A percentile compares a stretch with the other conserved stretches of the same genome.
Conservation (phyloP, 2,888 invertebrate species). For the Schizotus pectinicornis region DNA sequence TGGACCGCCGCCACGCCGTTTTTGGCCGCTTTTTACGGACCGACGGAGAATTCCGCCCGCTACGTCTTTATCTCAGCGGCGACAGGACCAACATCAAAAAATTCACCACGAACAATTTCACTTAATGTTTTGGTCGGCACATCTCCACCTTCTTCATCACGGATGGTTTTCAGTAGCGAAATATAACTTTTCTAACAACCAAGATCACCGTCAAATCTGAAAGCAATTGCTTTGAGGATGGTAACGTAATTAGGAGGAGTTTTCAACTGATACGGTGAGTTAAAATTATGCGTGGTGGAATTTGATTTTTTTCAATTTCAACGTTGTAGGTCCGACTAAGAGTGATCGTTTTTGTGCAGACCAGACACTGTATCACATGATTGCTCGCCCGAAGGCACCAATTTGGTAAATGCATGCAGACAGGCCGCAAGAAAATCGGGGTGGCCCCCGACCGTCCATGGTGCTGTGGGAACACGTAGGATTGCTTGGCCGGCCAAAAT, state of each 20-base stretch:
- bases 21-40: constrained; percentile 27
- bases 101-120: no score
- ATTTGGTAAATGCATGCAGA: constrained; percentile 29
- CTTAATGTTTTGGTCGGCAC: no score
- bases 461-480: constrained; percentile 20
- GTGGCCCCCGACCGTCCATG: constrained; percentile 14
- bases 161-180: no score
- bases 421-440: constrained; percentile 24
- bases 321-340: constrained; percentile 25
- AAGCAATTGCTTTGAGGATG: no score
- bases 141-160: no score
- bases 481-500: constrained; percentile 8
- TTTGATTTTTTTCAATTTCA: constrained; percentile 3
- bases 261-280: no score
- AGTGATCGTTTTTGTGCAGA: constrained; percentile 20
- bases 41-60: constrained; percentile 17
- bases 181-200: no score
- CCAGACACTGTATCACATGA: constrained; percentile 24
- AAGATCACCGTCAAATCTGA: no score
- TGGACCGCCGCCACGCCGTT: constrained; percentile 14
- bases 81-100: no score
- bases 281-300: no score
- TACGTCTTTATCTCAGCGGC: background rate
- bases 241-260: no score
- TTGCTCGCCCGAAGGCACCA: constrained; percentile 24